Evolutionary conservation across 2,888 invertebrate genomes (phyloP).

Genomic region (Thymelicus sylvestris): DNA sequence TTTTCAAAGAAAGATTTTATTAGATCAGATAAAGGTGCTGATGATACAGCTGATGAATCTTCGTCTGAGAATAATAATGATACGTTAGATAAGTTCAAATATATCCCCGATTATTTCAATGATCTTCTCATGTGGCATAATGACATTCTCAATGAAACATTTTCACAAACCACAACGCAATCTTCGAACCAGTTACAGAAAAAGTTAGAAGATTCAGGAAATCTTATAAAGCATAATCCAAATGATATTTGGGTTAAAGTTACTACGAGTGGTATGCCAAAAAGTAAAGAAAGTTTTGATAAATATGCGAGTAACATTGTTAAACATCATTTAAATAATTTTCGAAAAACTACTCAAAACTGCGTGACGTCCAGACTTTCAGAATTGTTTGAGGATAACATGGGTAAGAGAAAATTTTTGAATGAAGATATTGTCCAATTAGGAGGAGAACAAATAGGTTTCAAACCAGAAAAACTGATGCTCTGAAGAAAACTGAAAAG

Average conservation of each 20-base stretch:
- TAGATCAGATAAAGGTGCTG: background rate
- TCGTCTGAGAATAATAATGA: background rate
- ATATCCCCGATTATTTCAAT: slow-evolving; percentile 54
- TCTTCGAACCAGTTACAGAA: background rate
- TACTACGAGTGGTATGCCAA: background rate
- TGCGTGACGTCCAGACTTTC: background rate
- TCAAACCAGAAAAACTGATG: no score
- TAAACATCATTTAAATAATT: background rate
- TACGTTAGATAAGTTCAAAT: slow-evolving; percentile 21
- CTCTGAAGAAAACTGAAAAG: no score
- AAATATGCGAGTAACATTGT: background rate
- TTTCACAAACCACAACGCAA: slow-evolving; percentile 34
- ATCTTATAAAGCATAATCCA: slow-evolving; percentile 14
- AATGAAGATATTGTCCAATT: background rate
- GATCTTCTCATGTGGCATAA: slow-evolving; percentile 60
- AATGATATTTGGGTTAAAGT: background rate
- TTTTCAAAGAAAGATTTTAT: slow-evolving; percentile 8
- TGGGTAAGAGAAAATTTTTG: background rate
- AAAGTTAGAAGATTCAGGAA: background rate
- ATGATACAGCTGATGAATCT: background rate
- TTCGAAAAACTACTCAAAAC: background rate
- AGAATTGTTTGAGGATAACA: background rate
- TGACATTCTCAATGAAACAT: slow-evolving; percentile 45
- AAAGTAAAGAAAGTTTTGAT: background rate
- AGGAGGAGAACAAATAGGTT: background rate